Percentiles rank a stretch among this genome's conserved stretches.
These are phyloP conservation scores for Anagrus nilaparvatae DNA, from an alignment of 1,140 invertebrate genomes.

Conservation along the genomic window DNA sequence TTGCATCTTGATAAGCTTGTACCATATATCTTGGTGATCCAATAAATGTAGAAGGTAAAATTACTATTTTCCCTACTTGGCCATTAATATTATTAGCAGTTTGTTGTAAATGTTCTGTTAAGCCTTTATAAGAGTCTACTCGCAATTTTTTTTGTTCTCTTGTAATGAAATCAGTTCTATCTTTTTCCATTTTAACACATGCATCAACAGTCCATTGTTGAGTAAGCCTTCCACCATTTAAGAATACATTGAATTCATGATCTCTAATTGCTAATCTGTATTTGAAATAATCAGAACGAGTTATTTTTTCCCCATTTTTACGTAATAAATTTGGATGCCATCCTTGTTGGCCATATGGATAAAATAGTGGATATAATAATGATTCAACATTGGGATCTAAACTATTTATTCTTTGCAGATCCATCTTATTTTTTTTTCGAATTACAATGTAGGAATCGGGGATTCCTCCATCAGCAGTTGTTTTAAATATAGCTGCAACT, in stretches of 20 bases:
- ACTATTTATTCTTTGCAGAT: slow-evolving; percentile 7
- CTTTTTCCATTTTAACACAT: background rate
- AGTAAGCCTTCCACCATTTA: no score
- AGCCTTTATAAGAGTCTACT: no score
- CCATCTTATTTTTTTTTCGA: slow-evolving; percentile 9
- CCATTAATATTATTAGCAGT: no score
- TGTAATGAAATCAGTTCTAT: no score
- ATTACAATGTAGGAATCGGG: slow-evolving; percentile 16
- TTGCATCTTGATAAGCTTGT: background rate
- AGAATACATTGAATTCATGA: slow-evolving; percentile 1
- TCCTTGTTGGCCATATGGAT: slow-evolving; percentile 5
- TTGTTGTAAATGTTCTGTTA: no score
- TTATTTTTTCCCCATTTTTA: slow-evolving; percentile 9
- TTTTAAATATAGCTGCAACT: slow-evolving; percentile 18
- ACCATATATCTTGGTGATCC: background rate
- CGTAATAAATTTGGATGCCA: no score
- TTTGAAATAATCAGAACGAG: slow-evolving; percentile 12
- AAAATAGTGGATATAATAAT: slow-evolving; percentile 12
- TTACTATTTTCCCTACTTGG: no score
- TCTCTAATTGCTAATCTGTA: slow-evolving; percentile 14
- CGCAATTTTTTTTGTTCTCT: no score
- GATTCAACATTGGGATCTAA: slow-evolving; percentile 13
- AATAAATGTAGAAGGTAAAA: background rate
- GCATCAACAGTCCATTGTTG: background rate
- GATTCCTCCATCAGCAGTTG: slow-evolving; percentile 17